Evolutionary conservation across 2,113 vertebrate species (phyloP).

Genomic region (Lates calcarifer): DNA sequence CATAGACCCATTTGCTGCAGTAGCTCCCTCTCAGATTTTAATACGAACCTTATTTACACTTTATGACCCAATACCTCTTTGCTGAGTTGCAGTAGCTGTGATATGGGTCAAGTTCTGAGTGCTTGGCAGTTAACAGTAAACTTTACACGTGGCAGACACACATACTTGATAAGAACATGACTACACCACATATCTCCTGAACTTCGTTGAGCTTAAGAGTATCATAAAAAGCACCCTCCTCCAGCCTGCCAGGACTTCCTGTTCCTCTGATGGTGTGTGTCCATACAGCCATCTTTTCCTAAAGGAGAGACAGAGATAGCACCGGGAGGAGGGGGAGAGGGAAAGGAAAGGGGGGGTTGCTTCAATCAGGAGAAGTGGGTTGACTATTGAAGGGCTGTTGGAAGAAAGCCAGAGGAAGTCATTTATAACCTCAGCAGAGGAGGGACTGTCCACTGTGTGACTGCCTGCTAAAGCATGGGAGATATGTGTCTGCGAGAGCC

Average conservation of each 20-base stretch:
- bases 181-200: not conserved
- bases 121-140: conserved; percentile 1
- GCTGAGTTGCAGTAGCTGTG: not conserved
- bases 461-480: conserved; percentile 67
- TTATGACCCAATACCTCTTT: not conserved
- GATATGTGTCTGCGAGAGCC: conserved; percentile 67
- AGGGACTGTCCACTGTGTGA: conserved; percentile 69
- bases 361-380: conserved; percentile 43
- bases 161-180: conserved; percentile 1
- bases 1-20: conserved; percentile 43
- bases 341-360: not conserved
- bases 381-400: conserved; percentile 65
- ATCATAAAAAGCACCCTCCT: conserved; percentile 21
- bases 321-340: not conserved
- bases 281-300: conserved; percentile 27
- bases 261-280: conserved; percentile 15
- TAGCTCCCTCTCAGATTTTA: conserved; percentile 33
- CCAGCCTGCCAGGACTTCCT: conserved; percentile 30
- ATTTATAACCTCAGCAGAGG: conserved; percentile 77
- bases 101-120: not conserved
- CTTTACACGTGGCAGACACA: not conserved
- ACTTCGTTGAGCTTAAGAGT: conserved; percentile 6
- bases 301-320: conserved; percentile 48
- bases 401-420: conserved; percentile 76
- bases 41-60: conserved; percentile 5